Percentiles rank a stretch among this genome's conserved stretches.
These are phyloP conservation scores for Morone saxatilis DNA, from an alignment of 2,113 vertebrate genomes.

Conservation along the genomic window DNA sequence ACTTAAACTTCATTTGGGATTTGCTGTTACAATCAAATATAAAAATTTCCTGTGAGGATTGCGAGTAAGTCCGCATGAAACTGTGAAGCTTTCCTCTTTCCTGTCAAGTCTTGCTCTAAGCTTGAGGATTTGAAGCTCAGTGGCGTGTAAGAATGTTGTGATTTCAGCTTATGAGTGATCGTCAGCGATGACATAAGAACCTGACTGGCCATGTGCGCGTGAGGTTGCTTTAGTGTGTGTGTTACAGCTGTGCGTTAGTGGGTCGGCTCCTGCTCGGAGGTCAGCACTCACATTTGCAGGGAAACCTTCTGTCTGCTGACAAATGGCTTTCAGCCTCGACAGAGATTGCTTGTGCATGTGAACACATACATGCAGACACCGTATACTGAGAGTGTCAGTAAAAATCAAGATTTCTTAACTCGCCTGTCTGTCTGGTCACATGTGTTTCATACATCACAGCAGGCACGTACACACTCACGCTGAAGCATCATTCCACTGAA, in stretches of 20 bases:
- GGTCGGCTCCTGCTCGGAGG: slow-evolving; percentile 45
- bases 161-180: slow-evolving; percentile 33
- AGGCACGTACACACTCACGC: slow-evolving; percentile 8
- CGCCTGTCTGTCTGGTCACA: slow-evolving; percentile 14
- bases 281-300: background rate
- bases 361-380: background rate
- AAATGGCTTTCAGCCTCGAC: slow-evolving; percentile 3
- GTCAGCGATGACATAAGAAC: slow-evolving; percentile 36
- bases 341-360: slow-evolving; percentile 20
- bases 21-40: background rate
- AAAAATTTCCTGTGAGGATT: background rate
- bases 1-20: background rate
- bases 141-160: slow-evolving; percentile 10
- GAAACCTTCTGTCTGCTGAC: slow-evolving; percentile 20
- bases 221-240: slow-evolving; percentile 1
- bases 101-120: slow-evolving; percentile 34
- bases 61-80: background rate
- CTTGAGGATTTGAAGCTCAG: slow-evolving; percentile 11
- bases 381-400: background rate
- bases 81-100: slow-evolving; percentile 13
- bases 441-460: background rate
- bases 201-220: slow-evolving; percentile 11
- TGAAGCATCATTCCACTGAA: slow-evolving; percentile 24
- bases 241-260: slow-evolving; percentile 28
- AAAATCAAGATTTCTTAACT: background rate